These are phyloP conservation scores for Caenorhabditis remanei DNA, from an alignment of 1,140 invertebrate species.

Conservation along the genomic window DNA sequence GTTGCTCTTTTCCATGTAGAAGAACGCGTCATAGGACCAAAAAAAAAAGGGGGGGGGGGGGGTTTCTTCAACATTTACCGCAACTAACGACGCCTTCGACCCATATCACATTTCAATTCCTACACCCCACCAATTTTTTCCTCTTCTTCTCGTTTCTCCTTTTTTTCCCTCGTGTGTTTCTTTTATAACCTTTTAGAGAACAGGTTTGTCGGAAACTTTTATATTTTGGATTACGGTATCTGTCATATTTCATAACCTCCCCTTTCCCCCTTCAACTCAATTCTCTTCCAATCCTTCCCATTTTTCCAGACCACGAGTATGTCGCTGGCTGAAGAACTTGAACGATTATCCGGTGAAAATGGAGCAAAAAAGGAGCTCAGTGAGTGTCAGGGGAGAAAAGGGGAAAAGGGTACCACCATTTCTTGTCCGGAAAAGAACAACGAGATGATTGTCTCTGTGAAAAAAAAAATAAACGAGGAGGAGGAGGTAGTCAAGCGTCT, in stretches of 20 bases:
- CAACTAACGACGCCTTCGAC: constrained; percentile 49
- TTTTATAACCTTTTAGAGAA: not conserved
- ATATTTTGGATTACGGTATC: not conserved
- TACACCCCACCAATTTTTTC: constrained; percentile 27
- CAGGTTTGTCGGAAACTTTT: not conserved
- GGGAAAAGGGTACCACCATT: not conserved
- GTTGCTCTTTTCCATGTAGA: constrained; percentile 8
- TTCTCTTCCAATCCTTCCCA: not conserved
- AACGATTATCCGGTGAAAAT: constrained; percentile 55
- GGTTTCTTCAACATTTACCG: constrained; percentile 49
- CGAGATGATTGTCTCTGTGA: constrained; percentile 10
- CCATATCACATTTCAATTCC: constrained; percentile 50
- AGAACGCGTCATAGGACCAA: constrained; percentile 35
- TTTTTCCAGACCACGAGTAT: constrained; percentile 58
- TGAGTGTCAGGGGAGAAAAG: not conserved
- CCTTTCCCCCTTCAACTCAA: not conserved
- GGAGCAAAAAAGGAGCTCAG: constrained; percentile 54
- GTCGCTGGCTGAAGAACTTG: constrained; percentile 59
- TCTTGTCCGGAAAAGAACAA: constrained; percentile 7
- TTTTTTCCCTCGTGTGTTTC: not conserved
- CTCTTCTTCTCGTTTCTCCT: not conserved
- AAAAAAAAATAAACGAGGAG: not conserved
- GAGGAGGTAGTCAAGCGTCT: constrained; percentile 49
- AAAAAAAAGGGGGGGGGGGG: not conserved
- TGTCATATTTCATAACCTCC: not conserved